Conservation (phyloP, 2,113 vertebrate species). For the Sciurus niger region DNA sequence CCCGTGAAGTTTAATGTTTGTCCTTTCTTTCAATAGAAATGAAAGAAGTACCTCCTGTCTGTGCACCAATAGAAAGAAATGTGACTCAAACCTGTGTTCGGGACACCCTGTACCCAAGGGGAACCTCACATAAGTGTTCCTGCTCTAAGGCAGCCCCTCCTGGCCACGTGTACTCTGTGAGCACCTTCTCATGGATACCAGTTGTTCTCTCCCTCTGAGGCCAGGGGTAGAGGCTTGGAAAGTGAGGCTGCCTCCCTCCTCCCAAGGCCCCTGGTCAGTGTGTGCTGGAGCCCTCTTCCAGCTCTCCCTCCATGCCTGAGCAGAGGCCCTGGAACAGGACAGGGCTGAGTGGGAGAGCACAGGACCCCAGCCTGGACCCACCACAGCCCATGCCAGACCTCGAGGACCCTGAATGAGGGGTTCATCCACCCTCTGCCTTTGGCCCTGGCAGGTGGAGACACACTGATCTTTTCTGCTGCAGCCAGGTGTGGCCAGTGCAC, state of each 20-base stretch:
- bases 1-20: background rate
- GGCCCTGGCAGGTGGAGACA: fast-evolving
- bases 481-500: fast-evolving
- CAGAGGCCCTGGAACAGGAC: background rate
- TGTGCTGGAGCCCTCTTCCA: too few relatives aligned
- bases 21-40: background rate
- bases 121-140: background rate
- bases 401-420: fast-evolving
- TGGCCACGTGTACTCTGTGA: too few relatives aligned
- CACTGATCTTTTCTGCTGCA: background rate
- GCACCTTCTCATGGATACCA: background rate
- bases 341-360: background rate
- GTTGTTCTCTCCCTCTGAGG: background rate
- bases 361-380: too few relatives aligned
- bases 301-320: background rate
- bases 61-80: background rate
- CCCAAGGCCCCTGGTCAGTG: background rate
- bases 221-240: background rate
- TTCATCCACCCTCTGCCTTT: fast-evolving
- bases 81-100: background rate
- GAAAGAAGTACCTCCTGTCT: background rate
- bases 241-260: background rate
- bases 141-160: background rate
- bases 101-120: background rate
- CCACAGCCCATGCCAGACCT: fast-evolving